phyloP scores from a whole-genome alignment of 2,797 vertebrate species.

The Mastacembelus armatus region DNA sequence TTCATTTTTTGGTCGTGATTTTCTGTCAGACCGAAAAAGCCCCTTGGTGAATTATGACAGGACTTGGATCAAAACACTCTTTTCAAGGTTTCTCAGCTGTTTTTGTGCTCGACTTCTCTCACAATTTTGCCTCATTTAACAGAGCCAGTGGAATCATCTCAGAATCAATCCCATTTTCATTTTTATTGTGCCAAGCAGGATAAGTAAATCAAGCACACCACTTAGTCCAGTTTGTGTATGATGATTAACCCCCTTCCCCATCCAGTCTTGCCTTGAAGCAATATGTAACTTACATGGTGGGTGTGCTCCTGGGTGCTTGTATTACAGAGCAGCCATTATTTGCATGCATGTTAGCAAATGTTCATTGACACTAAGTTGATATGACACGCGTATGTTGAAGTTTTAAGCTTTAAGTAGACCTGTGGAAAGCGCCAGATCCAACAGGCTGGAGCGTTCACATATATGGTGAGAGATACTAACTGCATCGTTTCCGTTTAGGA shows the following conservation, averaged over 20 bases:
- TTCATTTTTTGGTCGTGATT: conserved; percentile 34
- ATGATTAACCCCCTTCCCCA: conserved; percentile 8
- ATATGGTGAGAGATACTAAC: neutral
- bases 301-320: conserved; percentile 6
- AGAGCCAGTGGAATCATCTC: conserved; percentile 78
- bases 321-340: conserved; percentile 31
- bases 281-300: neutral
- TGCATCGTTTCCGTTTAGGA: neutral
- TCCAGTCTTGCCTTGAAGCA: conserved; percentile 13
- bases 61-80: conserved; percentile 45
- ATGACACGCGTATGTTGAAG: conserved; percentile 29
- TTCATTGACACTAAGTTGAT: conserved; percentile 13
- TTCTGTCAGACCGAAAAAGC: conserved; percentile 43
- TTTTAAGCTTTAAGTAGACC: conserved; percentile 43
- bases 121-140: conserved; percentile 51
- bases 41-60: conserved; percentile 32
- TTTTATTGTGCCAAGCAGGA: conserved; percentile 43
- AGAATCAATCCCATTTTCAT: conserved; percentile 45
- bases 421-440: conserved; percentile 48
- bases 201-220: conserved; percentile 7
- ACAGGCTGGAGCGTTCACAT: conserved; percentile 26
- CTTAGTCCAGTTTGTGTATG: conserved; percentile 21
- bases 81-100: conserved; percentile 32
- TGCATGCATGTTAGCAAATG: conserved; percentile 44
- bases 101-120: conserved; percentile 21